Percentiles rank a stretch among this genome's conserved stretches.
These are phyloP conservation scores for Myripristis murdjan DNA, from an alignment of 2,797 vertebrate species.

Conservation along the genomic window DNA sequence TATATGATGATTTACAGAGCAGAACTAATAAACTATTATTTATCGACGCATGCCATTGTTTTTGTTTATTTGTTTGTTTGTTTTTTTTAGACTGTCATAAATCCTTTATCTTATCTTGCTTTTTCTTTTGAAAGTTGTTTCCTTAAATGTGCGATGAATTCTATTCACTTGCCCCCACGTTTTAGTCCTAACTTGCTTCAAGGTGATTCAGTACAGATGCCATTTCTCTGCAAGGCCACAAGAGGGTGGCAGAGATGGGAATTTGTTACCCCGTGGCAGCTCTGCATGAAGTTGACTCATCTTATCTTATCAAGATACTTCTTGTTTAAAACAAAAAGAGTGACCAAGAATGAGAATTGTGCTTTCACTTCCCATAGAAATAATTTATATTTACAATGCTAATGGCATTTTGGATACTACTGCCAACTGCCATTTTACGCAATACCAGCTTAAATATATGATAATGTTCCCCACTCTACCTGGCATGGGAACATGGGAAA, in stretches of 20 bases:
- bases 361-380: slow-evolving; percentile 35
- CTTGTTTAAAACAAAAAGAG: slow-evolving; percentile 34
- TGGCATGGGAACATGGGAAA: slow-evolving; percentile 14
- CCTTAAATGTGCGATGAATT: too few relatives aligned
- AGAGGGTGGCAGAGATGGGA: slow-evolving; percentile 34
- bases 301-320: slow-evolving; percentile 32
- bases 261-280: slow-evolving; percentile 6
- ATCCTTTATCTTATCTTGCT: too few relatives aligned
- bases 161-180: too few relatives aligned
- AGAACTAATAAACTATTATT: too few relatives aligned
- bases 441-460: slow-evolving; percentile 26
- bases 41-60: too few relatives aligned
- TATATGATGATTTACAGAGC: too few relatives aligned
- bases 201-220: not conserved
- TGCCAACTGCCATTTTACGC: slow-evolving; percentile 27
- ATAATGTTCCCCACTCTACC: not conserved
- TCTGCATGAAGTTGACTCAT: slow-evolving; percentile 7
- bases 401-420: slow-evolving; percentile 32
- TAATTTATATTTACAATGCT: slow-evolving; percentile 21
- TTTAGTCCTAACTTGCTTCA: not conserved
- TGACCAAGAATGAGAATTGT: slow-evolving; percentile 15
- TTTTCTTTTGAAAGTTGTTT: too few relatives aligned
- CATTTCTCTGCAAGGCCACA: slow-evolving; percentile 26
- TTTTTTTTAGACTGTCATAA: too few relatives aligned
- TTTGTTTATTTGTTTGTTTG: too few relatives aligned